Percentiles rank a stretch among this genome's conserved stretches.
Evolutionary conservation across 2,113 vertebrate genomes (phyloP).

Genomic region (Galbula dea): DNA sequence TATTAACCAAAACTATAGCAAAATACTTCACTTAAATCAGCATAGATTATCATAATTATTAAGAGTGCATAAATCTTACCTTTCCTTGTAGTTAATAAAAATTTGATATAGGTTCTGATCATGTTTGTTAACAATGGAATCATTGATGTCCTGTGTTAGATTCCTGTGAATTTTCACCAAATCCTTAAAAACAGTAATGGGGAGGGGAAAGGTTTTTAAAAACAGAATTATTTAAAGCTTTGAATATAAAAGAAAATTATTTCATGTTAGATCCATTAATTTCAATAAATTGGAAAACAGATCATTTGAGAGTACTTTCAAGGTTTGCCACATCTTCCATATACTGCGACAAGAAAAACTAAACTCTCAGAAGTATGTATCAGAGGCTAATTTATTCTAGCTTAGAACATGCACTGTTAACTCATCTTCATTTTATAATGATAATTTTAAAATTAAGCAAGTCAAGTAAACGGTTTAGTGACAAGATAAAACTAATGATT

Average conservation of each 20-base stretch:
- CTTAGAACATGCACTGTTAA: background rate
- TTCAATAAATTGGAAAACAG: background rate
- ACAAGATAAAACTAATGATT: slow-evolving; percentile 64
- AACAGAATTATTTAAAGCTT: background rate
- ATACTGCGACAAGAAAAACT: background rate
- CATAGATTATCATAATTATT: background rate
- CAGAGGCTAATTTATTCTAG: slow-evolving; percentile 43
- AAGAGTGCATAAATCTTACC: slow-evolving; percentile 70
- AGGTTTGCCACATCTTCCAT: background rate
- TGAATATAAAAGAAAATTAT: background rate
- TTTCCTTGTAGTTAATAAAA: slow-evolving; percentile 95
- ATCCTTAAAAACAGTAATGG: slow-evolving; percentile 78
- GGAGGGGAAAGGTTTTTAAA: background rate
- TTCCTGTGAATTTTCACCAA: slow-evolving; percentile 92
- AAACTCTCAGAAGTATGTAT: slow-evolving; percentile 3
- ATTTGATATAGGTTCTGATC: slow-evolving; percentile 92
- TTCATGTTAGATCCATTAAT: background rate
- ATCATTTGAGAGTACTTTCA: background rate
- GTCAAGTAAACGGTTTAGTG: slow-evolving; percentile 62
- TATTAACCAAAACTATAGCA: background rate
- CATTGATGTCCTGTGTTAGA: slow-evolving; percentile 88
- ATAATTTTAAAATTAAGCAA: slow-evolving; percentile 69
- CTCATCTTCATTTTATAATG: slow-evolving; percentile 60
- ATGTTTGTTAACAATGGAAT: slow-evolving; percentile 86
- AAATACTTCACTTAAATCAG: background rate